These are phyloP conservation scores for Corythoichthys intestinalis DNA, from an alignment of 2,113 vertebrate species.

Conservation along the genomic window DNA sequence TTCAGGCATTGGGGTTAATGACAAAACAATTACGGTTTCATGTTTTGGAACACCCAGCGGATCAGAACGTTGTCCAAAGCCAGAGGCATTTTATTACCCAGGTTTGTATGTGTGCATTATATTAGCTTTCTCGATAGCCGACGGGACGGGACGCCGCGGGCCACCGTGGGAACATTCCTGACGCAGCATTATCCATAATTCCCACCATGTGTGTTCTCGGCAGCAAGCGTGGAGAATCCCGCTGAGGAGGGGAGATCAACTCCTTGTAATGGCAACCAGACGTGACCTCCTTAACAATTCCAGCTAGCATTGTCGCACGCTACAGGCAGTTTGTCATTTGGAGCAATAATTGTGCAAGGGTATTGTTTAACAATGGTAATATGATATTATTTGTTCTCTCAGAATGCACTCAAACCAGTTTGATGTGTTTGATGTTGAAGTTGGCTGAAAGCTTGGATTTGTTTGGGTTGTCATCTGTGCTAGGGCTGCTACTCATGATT, in stretches of 20 bases:
- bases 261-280: conserved; percentile 55
- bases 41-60: conserved; percentile 10
- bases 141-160: conserved; percentile 48
- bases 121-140: conserved; percentile 40
- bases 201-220: conserved; percentile 66
- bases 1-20: background rate
- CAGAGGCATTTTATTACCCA: conserved; percentile 17
- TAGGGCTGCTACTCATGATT: no score
- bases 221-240: conserved; percentile 52
- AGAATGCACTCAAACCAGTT: background rate
- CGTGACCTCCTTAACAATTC: conserved; percentile 8
- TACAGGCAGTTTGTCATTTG: background rate
- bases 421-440: background rate
- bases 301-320: background rate
- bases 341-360: background rate
- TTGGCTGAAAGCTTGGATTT: background rate
- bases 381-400: background rate
- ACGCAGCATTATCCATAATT: conserved; percentile 68
- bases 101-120: conserved; percentile 35
- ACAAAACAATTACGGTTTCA: conserved; percentile 17
- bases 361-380: background rate
- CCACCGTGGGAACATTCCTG: conserved; percentile 73
- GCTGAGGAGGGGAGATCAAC: conserved; percentile 43
- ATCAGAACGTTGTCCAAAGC: conserved; percentile 16
- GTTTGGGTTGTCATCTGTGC: background rate